A percentile compares a stretch with the other conserved stretches of the same genome.
Conservation (phyloP, 2,797 vertebrate species). For the Melanogrammus aeglefinus region DNA sequence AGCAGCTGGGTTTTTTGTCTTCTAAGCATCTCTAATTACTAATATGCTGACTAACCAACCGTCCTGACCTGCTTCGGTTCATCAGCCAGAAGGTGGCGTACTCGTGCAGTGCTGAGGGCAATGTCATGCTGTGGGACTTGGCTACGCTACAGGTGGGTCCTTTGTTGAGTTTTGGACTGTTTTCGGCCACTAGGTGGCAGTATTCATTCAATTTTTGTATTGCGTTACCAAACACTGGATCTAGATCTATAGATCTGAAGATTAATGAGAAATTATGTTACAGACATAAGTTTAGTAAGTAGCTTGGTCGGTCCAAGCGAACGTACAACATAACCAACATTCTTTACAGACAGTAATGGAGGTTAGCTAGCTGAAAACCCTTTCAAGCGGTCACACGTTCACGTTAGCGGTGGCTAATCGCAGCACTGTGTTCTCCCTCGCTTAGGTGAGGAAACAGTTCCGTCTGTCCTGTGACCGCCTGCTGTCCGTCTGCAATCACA, state of each 20-base stretch:
- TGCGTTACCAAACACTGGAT: too few species aligned
- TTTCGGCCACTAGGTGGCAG: too few species aligned
- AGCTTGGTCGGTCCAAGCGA: background rate
- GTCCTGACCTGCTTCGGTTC: constrained; percentile 11
- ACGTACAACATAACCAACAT: background rate
- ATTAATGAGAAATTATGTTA: background rate
- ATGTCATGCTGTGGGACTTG: constrained; percentile 86
- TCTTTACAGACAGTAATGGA: background rate
- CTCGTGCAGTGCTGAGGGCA: constrained; percentile 91
- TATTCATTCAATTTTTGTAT: too few species aligned
- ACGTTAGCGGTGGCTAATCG: background rate
- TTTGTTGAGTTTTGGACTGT: background rate
- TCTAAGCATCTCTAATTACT: too few species aligned
- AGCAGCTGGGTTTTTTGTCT: too few species aligned
- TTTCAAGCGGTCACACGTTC: background rate
- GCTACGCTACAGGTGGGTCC: constrained; percentile 73
- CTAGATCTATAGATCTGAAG: too few species aligned
- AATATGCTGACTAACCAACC: too few species aligned
- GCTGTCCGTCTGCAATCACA: constrained; percentile 72
- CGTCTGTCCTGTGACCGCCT: constrained; percentile 77
- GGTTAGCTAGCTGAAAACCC: background rate
- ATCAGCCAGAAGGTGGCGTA: constrained; percentile 77
- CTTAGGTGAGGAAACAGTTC: constrained; percentile 74
- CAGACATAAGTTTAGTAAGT: background rate
- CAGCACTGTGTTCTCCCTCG: background rate